These are phyloP conservation scores for Drosophila santomea DNA, from an alignment of 1,140 invertebrate genomes.

Conservation along the genomic window DNA sequence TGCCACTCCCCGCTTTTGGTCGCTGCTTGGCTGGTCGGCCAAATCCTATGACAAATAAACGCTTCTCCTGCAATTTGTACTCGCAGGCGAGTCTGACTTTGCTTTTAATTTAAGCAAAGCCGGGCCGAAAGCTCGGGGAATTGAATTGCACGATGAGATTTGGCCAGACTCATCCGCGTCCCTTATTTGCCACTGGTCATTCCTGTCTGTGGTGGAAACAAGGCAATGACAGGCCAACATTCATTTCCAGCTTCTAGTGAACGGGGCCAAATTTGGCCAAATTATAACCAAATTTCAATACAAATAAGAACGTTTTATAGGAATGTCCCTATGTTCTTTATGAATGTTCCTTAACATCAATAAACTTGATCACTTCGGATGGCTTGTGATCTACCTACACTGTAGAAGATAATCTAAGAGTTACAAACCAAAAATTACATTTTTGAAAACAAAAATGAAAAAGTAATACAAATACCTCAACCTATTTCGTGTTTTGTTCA, in stretches of 20 bases:
- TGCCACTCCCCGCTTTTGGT: conserved; percentile 20
- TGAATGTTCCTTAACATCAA: no score
- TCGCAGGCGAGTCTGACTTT: conserved; percentile 60
- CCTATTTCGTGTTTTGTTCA: no score
- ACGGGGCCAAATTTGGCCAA: no score
- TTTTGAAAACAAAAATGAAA: no score
- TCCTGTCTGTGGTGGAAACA: not conserved
- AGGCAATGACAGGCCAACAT: conserved; percentile 22
- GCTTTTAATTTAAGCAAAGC: conserved; percentile 77
- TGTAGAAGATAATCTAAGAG: no score
- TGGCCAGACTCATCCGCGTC: not conserved
- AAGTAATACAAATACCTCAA: no score
- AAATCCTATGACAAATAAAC: conserved; percentile 81
- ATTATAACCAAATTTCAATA: not conserved
- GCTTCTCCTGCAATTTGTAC: conserved; percentile 72
- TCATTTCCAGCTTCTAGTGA: conserved; percentile 5
- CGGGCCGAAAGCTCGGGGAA: conserved; percentile 32
- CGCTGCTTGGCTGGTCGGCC: conserved; percentile 41
- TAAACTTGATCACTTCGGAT: no score
- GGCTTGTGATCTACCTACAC: no score
- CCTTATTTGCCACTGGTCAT: not conserved
- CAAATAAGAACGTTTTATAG: not conserved
- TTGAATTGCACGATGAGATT: conserved; percentile 41
- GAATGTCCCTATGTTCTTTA: no score
- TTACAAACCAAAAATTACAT: no score